Percentiles rank a stretch among this genome's conserved stretches.
phyloP scores from a whole-genome alignment of 2,888 invertebrate genomes.

The Tiphia femorata region DNA sequence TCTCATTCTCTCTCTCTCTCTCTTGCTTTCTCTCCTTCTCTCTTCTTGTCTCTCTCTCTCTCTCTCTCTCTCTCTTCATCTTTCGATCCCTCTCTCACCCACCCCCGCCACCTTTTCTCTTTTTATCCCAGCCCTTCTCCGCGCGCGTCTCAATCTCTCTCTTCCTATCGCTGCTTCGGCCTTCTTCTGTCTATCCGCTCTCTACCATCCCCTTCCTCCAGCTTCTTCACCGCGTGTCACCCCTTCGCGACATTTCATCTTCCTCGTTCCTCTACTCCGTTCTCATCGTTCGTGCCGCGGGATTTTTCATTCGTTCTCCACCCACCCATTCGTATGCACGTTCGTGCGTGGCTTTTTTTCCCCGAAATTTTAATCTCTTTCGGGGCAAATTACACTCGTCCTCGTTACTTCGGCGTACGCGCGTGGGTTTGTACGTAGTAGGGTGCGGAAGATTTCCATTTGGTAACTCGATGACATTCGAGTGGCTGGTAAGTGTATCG shows the following conservation, averaged over 20 bases:
- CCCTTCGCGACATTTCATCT: neutral
- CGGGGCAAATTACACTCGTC: too few relatives aligned
- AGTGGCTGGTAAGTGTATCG: too few relatives aligned
- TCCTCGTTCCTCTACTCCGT: too few relatives aligned
- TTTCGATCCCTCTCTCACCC: conserved; percentile 3
- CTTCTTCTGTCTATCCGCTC: too few relatives aligned
- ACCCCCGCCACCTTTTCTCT: conserved; percentile 10
- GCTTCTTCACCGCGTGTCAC: neutral
- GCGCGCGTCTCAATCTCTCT: too few relatives aligned
- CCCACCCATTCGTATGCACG: neutral
- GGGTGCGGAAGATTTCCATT: too few relatives aligned
- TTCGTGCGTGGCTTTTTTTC: too few relatives aligned
- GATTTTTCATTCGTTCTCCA: too few relatives aligned
- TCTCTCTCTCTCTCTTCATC: neutral
- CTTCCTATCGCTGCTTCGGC: too few relatives aligned
- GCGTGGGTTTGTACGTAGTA: neutral
- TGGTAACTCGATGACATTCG: too few relatives aligned
- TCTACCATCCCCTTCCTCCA: neutral
- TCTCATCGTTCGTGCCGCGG: too few relatives aligned
- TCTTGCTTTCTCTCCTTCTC: conserved; percentile 6
- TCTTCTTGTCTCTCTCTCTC: conserved; percentile 1
- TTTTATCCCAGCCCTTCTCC: too few relatives aligned
- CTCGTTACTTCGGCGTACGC: neutral
- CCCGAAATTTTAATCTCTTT: conserved; percentile 1
- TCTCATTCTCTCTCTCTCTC: conserved; percentile 12